A percentile compares a stretch with the other conserved stretches of the same genome.
These are phyloP conservation scores for Epinephelus coioides DNA, from an alignment of 2,797 vertebrate genomes.

Conservation along the genomic window DNA sequence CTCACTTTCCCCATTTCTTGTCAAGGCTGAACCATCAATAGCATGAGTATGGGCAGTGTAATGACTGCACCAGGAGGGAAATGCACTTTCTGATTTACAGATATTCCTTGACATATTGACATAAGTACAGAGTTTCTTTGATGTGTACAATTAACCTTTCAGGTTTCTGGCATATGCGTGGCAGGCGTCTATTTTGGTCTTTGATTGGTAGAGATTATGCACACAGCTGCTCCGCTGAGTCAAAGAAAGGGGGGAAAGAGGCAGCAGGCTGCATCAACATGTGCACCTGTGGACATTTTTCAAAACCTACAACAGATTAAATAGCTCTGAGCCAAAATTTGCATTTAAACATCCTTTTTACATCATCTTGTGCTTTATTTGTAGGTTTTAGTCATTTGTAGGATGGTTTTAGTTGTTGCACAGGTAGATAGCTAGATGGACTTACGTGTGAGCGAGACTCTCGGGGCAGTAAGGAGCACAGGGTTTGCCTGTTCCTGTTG, in stretches of 20 bases:
- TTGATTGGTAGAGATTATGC: conserved; percentile 3
- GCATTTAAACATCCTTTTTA: background rate
- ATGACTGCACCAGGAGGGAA: conserved; percentile 7
- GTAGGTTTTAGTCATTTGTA: background rate
- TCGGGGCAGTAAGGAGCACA: conserved; percentile 94
- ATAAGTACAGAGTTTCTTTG: background rate
- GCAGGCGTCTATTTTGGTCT: conserved; percentile 27
- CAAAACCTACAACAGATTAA: background rate
- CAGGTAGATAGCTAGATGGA: conserved; percentile 41
- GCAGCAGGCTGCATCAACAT: background rate
- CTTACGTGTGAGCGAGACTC: conserved; percentile 98
- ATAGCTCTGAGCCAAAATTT: no score
- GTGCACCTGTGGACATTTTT: background rate
- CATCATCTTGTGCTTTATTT: background rate
- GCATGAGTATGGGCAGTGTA: background rate
- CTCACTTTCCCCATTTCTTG: conserved; percentile 24
- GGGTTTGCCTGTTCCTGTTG: conserved; percentile 96
- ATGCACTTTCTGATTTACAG: background rate
- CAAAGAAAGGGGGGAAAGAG: background rate
- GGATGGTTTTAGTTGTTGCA: background rate
- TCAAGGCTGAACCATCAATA: conserved; percentile 11
- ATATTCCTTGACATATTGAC: conserved; percentile 10
- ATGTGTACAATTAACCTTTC: conserved; percentile 51
- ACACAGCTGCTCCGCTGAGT: conserved; percentile 10
- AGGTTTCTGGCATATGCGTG: background rate